A percentile compares a stretch with the other conserved stretches of the same genome.
Evolutionary conservation across 1,140 invertebrate species (phyloP).

Genomic region (Adelges cooleyi): DNA sequence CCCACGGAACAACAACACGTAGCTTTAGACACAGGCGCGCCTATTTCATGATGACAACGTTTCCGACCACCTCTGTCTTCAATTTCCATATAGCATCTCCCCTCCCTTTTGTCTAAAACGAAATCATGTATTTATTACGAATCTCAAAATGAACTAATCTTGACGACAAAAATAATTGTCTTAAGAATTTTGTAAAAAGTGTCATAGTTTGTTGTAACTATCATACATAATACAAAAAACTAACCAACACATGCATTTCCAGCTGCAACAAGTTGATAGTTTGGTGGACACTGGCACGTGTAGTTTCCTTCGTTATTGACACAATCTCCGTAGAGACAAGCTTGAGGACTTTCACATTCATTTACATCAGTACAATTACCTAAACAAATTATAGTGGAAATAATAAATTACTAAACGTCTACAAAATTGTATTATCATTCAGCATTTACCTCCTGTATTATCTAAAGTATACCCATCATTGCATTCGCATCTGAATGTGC

Average conservation of each 20-base stretch:
- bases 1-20: conserved; percentile 80
- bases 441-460: conserved; percentile 46
- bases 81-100: conserved; percentile 60
- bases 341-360: conserved; percentile 49
- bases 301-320: conserved; percentile 48
- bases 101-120: conserved; percentile 65
- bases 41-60: conserved; percentile 46
- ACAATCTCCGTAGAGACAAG: conserved; percentile 47
- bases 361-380: conserved; percentile 48
- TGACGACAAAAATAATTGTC: too few species aligned
- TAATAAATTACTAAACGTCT: background rate
- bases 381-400: conserved; percentile 24
- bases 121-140: too few species aligned
- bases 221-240: conserved; percentile 32
- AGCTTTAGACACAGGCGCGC: conserved; percentile 54
- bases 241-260: conserved; percentile 61
- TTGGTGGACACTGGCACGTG: conserved; percentile 44
- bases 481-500: conserved; percentile 77
- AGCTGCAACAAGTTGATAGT: conserved; percentile 49
- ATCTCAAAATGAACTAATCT: too few species aligned
- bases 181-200: too few species aligned
- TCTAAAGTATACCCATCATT: conserved; percentile 73
- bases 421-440: conserved; percentile 22
- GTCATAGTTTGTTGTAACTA: too few species aligned
- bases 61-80: conserved; percentile 39